Base-by-base conservation (phyloP, 2,888 invertebrate genomes). In the Kuschelorhynchus macadamiae region DNA sequence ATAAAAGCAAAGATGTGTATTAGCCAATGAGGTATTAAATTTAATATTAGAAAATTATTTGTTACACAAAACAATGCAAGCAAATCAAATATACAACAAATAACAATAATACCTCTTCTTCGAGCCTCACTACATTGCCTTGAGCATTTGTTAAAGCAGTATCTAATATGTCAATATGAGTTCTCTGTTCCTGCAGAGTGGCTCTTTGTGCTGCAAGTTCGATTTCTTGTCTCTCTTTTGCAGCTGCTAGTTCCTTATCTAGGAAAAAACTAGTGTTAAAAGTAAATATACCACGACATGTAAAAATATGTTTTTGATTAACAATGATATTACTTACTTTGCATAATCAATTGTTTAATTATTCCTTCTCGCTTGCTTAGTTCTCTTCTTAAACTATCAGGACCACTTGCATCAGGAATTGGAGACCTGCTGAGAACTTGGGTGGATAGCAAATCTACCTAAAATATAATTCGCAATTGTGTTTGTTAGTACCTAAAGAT, bases 81-180 rank as follows among this genome's bases (percentile, higher is more conserved):
- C n/a, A n/a, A n/a, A n/a, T n/a, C n/a, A n/a, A n/a, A n/a, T n/a
- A n/a, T n/a, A n/a, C n/a, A n/a, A n/a, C n/a, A n/a, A n/a, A n/a
- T n/a, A n/a, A n/a, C n/a, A n/a, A n/a, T 14, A 30, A 73, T 83
- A 94, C 94, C 88, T 96, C 95, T 81, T 95, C 95, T 83, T 96
- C 96, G 0, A 96, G 86, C 17, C 93, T 88, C 53, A 94, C 91
- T 44, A 96, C 93, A 82, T 95, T 95, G 65, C 92, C 89, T 84
- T 96, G 96, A 4, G 96, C 95, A 84, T 95, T 96, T 60, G 93
- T 93, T 71, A 97, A 87, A 60, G 96, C 96, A 18, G 92, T 94
- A 81, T 97, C 96, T 56, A 97, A 87, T 76, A 97, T 95, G 78
- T 95, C 95, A 80, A 96, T 96, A 83, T 96, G 96, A 20, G 93